phyloP scores from a whole-genome alignment of 2,113 vertebrate species.

The Otolemur garnettii region DNA sequence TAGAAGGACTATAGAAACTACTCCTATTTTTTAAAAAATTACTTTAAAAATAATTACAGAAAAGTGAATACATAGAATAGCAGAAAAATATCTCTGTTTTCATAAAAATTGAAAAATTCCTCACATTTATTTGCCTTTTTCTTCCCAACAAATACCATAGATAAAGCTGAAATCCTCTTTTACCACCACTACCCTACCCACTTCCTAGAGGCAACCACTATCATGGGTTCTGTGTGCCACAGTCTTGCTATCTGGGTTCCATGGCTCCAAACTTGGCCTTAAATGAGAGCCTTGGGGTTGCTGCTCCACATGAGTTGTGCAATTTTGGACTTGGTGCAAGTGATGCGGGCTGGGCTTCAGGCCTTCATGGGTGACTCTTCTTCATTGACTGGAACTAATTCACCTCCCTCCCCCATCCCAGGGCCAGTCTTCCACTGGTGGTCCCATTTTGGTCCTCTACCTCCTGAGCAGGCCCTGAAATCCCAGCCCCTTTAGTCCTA shows the following conservation, averaged over 20 bases:
- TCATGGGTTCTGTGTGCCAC: neutral
- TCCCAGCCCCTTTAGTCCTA: neutral
- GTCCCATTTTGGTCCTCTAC: neutral
- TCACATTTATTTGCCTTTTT: neutral
- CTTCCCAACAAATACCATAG: neutral
- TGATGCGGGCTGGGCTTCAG: neutral
- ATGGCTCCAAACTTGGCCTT: conserved; percentile 57
- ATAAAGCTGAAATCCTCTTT: neutral
- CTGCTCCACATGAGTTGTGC: neutral
- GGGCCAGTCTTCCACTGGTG: neutral
- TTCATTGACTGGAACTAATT: neutral
- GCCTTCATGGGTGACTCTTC: neutral
- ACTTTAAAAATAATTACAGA: conserved; percentile 49
- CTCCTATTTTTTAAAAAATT: neutral
- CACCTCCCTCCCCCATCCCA: neutral
- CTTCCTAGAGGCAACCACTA: conserved; percentile 2
- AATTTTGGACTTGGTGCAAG: conserved; percentile 14
- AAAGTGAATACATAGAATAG: neutral
- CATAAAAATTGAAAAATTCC: conserved; percentile 43
- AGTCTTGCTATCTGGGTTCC: conserved; percentile 34
- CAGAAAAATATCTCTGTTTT: neutral
- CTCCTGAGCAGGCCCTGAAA: neutral
- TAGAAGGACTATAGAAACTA: conserved; percentile 27
- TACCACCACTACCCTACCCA: neutral
- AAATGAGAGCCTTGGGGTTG: conserved; percentile 44